Conservation (phyloP, 1,140 invertebrate genomes). For the Chrysoperla carnea region DNA sequence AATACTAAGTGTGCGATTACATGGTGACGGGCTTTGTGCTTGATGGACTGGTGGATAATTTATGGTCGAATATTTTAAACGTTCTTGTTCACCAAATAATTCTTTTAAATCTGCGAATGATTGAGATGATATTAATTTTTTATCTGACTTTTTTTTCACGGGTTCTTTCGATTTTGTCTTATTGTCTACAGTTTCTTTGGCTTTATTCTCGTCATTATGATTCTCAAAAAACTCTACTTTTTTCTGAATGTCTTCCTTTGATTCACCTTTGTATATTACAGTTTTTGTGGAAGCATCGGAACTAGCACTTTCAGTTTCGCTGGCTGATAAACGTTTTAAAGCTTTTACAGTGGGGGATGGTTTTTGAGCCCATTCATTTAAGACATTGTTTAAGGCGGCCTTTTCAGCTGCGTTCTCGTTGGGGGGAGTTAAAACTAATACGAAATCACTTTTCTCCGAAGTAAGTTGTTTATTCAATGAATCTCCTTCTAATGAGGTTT, state of each 20-base stretch:
- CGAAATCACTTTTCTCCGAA: slow-evolving; percentile 24
- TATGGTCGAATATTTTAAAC: slow-evolving; percentile 17
- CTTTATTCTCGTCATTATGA: slow-evolving; percentile 25
- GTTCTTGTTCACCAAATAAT: slow-evolving; percentile 49
- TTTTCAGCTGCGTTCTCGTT: slow-evolving; percentile 17
- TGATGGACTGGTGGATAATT: slow-evolving; percentile 15
- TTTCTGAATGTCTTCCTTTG: slow-evolving; percentile 38
- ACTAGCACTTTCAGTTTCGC: slow-evolving; percentile 47
- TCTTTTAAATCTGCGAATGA: slow-evolving; percentile 60
- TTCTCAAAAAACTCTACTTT: slow-evolving; percentile 70
- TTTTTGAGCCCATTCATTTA: slow-evolving; percentile 25
- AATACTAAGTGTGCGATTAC: background rate
- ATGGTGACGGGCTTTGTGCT: slow-evolving; percentile 9
- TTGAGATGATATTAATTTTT: slow-evolving; percentile 33
- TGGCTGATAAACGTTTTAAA: slow-evolving; percentile 23
- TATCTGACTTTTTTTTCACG: slow-evolving; percentile 7
- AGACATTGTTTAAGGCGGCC: slow-evolving; percentile 17
- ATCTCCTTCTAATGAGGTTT: slow-evolving; percentile 25
- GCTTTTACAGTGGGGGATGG: slow-evolving; percentile 10
- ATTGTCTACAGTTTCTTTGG: slow-evolving; percentile 24
- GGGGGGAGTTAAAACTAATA: slow-evolving; percentile 29
- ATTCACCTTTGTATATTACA: slow-evolving; percentile 31
- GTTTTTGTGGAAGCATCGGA: slow-evolving; percentile 49
- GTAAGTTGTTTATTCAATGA: slow-evolving; percentile 5
- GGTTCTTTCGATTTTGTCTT: slow-evolving; percentile 13